Evolutionary conservation across 2,888 invertebrate species (phyloP).

Genomic region (Gari tellinella): DNA sequence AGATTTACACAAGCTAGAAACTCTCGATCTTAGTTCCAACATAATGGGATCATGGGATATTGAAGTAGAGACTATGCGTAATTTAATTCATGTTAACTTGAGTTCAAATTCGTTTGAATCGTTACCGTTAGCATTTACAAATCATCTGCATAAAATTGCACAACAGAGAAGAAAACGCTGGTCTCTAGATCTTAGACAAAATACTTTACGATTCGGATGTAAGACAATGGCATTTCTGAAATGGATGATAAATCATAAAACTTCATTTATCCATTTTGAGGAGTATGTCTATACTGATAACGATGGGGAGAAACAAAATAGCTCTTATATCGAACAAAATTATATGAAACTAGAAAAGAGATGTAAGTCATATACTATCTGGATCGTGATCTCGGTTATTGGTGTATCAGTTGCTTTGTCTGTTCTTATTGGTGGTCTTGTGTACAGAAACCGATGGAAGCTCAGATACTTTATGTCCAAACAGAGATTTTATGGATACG

Average conservation of each 20-base stretch:
- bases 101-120: slow-evolving; percentile 16
- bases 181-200: slow-evolving; percentile 26
- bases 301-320: background rate
- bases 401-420: slow-evolving; percentile 21
- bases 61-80: background rate
- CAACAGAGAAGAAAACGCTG: background rate
- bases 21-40: slow-evolving; percentile 23
- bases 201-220: slow-evolving; percentile 15
- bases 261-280: background rate
- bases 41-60: slow-evolving; percentile 6
- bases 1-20: background rate
- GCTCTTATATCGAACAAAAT: background rate
- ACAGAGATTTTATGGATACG: slow-evolving; percentile 25
- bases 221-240: slow-evolving; percentile 13
- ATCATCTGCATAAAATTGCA: slow-evolving; percentile 6
- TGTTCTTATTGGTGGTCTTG: slow-evolving; percentile 25
- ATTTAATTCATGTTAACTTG: slow-evolving; percentile 20
- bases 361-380: slow-evolving; percentile 4
- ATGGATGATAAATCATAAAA: slow-evolving; percentile 24
- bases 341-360: background rate
- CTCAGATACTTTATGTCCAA: slow-evolving; percentile 47
- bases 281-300: background rate
- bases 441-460: slow-evolving; percentile 52
- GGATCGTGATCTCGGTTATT: slow-evolving; percentile 10
- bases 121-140: slow-evolving; percentile 1